Base-by-base conservation (phyloP, 2,888 invertebrate species). In the Caenorhabditis sp. region DNA sequence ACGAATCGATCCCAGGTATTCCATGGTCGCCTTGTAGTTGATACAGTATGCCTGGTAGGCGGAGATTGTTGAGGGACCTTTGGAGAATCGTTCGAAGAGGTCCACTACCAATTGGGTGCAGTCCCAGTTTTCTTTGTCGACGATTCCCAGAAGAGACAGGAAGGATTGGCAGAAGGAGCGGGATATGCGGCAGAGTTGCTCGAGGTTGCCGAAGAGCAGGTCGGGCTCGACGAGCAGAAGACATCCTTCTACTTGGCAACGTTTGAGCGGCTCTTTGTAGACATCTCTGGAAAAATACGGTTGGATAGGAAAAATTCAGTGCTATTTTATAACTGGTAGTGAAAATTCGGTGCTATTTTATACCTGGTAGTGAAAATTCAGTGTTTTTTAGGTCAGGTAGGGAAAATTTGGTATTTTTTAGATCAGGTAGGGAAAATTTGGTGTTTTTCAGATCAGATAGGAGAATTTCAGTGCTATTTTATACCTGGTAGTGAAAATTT, bases 1-100 rank as follows among this genome's bases (percentile, higher is more conserved):
- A 59, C 91, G 84, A 20, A 92, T 87, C 3, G 90, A 90, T 80
- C 91, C 91, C 78, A 92, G 87, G 85, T 92, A 91, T 78, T 90
- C 91, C 70, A 92, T 89, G 90, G 87, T 91, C 90, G 85, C 87
- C 59, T 91, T 91, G 87, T 92, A 92, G 87, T 92, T 92, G 72
- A 92, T 89, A 74, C 91, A 91, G 84, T 92, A 92, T 17, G 91
- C 90, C 83, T 92, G 91, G 83, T 91, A 92, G 20, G 91, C 91
- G n/a, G 85, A 84, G 31, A 88, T 85, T 7, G 87, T 87, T 20
- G 89, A 89, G 31, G 89, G 87, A 20, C 90, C 90, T 81, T 90
- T 90, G 38, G 89, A 88, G 81, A 90, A 90, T 89, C 90, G 84
- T 79, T 91, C 90, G 83, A 91, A 91, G 4, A 91, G 88, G 81